phyloP scores from a whole-genome alignment of 1,140 invertebrate genomes.

The Ceratina australensis region DNA sequence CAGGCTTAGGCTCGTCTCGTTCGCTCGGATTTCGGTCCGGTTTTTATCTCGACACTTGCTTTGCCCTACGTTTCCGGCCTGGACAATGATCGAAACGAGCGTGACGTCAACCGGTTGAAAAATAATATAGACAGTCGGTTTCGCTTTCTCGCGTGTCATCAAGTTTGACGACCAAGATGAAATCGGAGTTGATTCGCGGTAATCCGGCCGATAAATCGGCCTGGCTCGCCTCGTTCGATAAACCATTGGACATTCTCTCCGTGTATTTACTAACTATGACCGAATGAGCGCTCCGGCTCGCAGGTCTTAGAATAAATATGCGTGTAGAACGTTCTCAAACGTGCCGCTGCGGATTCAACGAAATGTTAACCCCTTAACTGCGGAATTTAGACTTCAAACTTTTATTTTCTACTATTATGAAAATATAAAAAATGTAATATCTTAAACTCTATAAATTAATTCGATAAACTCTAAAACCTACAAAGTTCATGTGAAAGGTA shows the following conservation, averaged over 20 bases:
- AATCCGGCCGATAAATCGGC: slow-evolving; percentile 45
- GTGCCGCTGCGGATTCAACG: no score
- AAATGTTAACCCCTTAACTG: no score
- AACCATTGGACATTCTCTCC: neutral
- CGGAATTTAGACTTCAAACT: no score
- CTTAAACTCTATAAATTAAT: no score
- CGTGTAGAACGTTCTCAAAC: no score
- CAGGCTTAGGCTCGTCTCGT: no score
- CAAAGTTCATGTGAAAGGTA: no score
- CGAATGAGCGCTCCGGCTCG: no score
- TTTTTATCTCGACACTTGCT: slow-evolving; percentile 1
- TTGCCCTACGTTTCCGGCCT: neutral
- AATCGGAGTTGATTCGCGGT: slow-evolving; percentile 47
- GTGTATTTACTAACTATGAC: slow-evolving; percentile 32
- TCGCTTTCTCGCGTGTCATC: slow-evolving; percentile 45
- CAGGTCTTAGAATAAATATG: no score
- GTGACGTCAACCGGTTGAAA: slow-evolving; percentile 39
- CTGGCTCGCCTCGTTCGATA: slow-evolving; percentile 17
- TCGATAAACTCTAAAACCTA: no score
- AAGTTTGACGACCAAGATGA: slow-evolving; percentile 34
- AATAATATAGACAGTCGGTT: slow-evolving; percentile 43
- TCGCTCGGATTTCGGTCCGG: neutral
- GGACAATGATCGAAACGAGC: slow-evolving; percentile 14
- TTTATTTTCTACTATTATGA: no score
- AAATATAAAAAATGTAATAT: no score